These are phyloP conservation scores for Acrossocheilus wenchowensis DNA, from an alignment of 2,797 vertebrate genomes.

Conservation along the genomic window DNA sequence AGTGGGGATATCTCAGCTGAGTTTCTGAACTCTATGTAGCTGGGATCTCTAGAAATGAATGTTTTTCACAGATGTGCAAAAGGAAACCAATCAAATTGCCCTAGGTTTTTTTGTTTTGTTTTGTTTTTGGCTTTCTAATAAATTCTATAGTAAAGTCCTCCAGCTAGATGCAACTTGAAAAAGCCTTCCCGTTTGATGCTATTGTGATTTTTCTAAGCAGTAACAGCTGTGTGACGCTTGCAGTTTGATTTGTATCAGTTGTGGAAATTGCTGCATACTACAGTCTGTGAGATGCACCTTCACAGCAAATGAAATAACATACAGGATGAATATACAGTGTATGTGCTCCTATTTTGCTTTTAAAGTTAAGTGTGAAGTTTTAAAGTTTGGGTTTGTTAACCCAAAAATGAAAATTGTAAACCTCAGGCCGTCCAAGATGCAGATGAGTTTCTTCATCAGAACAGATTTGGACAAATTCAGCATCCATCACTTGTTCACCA, in stretches of 20 bases:
- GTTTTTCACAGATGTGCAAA: not conserved
- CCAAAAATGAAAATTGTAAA: not conserved
- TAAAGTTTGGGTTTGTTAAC: not conserved
- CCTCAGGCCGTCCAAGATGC: not conserved
- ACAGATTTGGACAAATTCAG: not conserved
- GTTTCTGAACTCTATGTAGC: conserved; percentile 5
- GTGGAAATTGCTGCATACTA: not conserved
- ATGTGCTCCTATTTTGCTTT: not conserved
- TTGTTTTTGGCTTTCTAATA: conserved; percentile 8
- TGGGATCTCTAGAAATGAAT: not conserved
- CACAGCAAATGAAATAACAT: not conserved
- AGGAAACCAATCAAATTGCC: not conserved
- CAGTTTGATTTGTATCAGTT: not conserved
- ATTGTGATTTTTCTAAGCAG: conserved; percentile 4
- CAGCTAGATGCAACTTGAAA: not conserved
- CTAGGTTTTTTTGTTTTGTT: not conserved
- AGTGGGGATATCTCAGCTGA: too few species aligned
- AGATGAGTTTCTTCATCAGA: not conserved
- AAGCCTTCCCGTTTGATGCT: not conserved
- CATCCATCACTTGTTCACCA: not conserved
- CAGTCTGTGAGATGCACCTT: not conserved
- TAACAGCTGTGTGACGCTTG: conserved; percentile 17
- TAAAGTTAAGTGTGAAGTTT: too few species aligned
- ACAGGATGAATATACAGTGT: not conserved
- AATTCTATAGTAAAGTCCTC: conserved; percentile 1